Evolutionary conservation across 2,888 invertebrate species (phyloP).

Genomic region (Cephus sareptanus): DNA sequence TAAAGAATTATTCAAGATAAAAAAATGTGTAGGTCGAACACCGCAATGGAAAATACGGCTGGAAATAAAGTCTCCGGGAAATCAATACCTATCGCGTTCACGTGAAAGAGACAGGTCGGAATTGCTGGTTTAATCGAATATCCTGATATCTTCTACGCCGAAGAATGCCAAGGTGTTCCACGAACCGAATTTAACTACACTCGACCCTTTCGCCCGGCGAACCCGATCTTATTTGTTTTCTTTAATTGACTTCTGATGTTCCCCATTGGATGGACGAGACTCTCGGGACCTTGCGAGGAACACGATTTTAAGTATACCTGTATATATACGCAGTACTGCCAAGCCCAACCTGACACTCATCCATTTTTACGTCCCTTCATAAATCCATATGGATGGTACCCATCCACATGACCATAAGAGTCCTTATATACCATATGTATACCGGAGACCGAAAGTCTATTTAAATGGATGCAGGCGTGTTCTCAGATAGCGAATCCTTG

Average conservation of each 20-base stretch:
- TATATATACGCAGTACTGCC: neutral
- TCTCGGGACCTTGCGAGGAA: neutral
- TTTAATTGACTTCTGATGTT: slow-evolving; percentile 23
- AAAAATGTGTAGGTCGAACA: neutral
- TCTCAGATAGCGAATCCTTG: neutral
- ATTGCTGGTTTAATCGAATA: slow-evolving; percentile 21
- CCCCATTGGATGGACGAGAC: neutral
- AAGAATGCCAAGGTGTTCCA: slow-evolving; percentile 19
- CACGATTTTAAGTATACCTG: neutral
- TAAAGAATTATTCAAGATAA: neutral
- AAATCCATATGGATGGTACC: neutral
- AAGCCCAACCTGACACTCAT: neutral
- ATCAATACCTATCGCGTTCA: neutral
- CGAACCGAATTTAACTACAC: slow-evolving; percentile 19
- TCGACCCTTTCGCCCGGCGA: slow-evolving; percentile 7
- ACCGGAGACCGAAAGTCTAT: neutral
- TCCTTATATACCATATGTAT: neutral
- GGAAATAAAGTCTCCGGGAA: neutral
- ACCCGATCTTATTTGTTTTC: slow-evolving; percentile 19
- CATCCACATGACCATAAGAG: neutral
- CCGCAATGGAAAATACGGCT: neutral
- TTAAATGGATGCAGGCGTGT: neutral
- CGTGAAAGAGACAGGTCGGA: slow-evolving; percentile 1
- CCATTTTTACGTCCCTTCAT: neutral
- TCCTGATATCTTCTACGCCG: slow-evolving; percentile 8